A percentile compares a stretch with the other conserved stretches of the same genome.
phyloP scores from a whole-genome alignment of 2,797 vertebrate genomes.

The Hypotaenidia philippensis region DNA sequence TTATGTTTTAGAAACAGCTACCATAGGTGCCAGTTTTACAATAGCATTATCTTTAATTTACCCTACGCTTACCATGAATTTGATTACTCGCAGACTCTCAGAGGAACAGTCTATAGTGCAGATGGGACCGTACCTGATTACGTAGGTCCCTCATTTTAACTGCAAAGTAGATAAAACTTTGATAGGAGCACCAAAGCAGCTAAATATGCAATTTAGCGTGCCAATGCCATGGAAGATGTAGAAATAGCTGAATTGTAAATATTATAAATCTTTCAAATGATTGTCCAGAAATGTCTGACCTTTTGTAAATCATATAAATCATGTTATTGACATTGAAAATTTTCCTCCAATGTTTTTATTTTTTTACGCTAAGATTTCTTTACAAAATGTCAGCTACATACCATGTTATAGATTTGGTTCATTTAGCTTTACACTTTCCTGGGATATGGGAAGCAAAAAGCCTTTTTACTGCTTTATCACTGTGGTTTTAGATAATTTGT shows the following conservation, averaged over 20 bases:
- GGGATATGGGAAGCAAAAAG: not conserved
- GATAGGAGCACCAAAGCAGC: not conserved
- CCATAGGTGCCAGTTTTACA: not conserved
- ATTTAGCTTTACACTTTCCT: conserved; percentile 72
- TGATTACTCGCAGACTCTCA: not conserved
- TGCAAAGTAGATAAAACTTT: not conserved
- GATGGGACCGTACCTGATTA: not conserved
- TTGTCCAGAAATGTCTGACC: conserved; percentile 11
- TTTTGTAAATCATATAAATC: conserved; percentile 48
- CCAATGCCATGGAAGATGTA: not conserved
- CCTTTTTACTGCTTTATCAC: not conserved
- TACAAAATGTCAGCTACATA: conserved; percentile 85
- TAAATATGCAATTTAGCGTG: not conserved
- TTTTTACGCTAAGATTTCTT: conserved; percentile 84
- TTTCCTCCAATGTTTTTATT: conserved; percentile 73
- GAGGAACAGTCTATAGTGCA: not conserved
- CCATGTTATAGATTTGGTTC: conserved; percentile 83
- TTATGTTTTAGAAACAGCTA: not conserved
- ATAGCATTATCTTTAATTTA: not conserved
- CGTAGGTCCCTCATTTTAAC: not conserved
- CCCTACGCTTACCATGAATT: not conserved
- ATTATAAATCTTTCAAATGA: not conserved
- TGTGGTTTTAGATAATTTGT: conserved; percentile 38
- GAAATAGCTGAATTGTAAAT: conserved; percentile 13
- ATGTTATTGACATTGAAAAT: conserved; percentile 57